Conservation (phyloP, 2,113 vertebrate species). For the Hippoglossus stenolepis region DNA sequence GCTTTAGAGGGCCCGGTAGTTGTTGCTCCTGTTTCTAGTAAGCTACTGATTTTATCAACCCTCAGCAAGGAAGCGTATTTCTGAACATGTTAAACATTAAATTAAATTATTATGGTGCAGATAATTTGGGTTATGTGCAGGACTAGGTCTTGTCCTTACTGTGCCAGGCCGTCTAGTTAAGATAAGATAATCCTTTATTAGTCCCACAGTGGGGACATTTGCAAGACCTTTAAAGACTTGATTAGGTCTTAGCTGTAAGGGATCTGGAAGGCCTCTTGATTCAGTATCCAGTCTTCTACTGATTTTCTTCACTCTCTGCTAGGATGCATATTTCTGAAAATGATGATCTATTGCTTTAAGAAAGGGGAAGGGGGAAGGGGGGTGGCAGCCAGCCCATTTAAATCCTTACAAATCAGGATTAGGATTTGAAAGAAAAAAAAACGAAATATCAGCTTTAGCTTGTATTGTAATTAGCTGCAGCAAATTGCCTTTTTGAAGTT, state of each 20-base stretch:
- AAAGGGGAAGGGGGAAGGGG: not conserved
- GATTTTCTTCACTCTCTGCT: not conserved
- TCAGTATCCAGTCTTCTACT: not conserved
- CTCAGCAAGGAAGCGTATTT: too few species aligned
- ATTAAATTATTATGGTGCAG: too few species aligned
- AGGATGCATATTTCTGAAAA: not conserved
- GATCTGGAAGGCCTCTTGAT: too few species aligned
- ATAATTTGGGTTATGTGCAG: too few species aligned
- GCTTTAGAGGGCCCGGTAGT: too few species aligned
- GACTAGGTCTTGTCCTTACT: not conserved
- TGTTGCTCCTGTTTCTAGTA: too few species aligned
- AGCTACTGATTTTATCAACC: too few species aligned
- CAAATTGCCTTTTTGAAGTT: conserved; percentile 30
- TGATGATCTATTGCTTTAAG: not conserved
- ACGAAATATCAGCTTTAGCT: not conserved
- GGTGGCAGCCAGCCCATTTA: not conserved
- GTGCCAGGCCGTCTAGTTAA: not conserved
- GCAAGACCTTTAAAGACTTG: too few species aligned
- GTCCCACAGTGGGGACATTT: too few species aligned
- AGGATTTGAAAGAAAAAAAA: not conserved
- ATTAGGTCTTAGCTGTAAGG: too few species aligned
- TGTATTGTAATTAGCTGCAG: conserved; percentile 1
- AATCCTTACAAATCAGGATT: not conserved
- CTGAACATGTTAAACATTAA: too few species aligned
- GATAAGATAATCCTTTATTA: too few species aligned